Base-by-base conservation (phyloP, 2,888 invertebrate genomes). In the Strigamia transsilvanica region DNA sequence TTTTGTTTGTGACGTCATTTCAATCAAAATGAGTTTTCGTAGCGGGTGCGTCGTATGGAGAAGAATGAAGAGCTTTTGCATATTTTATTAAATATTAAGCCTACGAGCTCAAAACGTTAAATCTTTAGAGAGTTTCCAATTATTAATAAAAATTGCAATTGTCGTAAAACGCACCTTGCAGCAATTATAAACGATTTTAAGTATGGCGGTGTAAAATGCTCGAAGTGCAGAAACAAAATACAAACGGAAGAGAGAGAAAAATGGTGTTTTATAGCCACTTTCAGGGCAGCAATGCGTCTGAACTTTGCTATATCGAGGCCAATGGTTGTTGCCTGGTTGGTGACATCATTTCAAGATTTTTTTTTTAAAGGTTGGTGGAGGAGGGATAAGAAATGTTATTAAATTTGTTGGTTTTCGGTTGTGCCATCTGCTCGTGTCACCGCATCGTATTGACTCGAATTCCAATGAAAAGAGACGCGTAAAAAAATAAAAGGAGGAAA, bases 391-490 rank as follows among this genome's bases (percentile, higher is more conserved):
- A 73, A 73, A 73, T 73, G 73, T 73, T 73, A 73, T 73, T 73
- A 73, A 73, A 73, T 73, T 73, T 73, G 73, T 73, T 73, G 73
- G 73, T 73, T 73, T 73, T 73, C 73, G 73, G 32, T 56, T 73
- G 73, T 73, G 73, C 73, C 73, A 73, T 73, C 73, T 73, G 73
- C 73, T 73, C 73, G 73, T 73, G 73, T 73, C 32, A 73, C 73
- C 27, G 32, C 13, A 56, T 73, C 73, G 32, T 73, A 73, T 73
- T 73, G 73, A 73, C 73, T 73, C 73, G n/a, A 73, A 73, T 73
- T 73, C 73, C 73, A 73, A 27, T 66, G 61, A 18, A 18, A 56
- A 56, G 23, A 32, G 32, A 73, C 73, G 32, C 12, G 27, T 27
- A 3, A 38, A 73, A 73, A 73, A 73, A 73, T 32, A n/a, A 32